These are phyloP conservation scores for Abrostola triplasia DNA, from an alignment of 2,888 invertebrate species.

Conservation along the genomic window DNA sequence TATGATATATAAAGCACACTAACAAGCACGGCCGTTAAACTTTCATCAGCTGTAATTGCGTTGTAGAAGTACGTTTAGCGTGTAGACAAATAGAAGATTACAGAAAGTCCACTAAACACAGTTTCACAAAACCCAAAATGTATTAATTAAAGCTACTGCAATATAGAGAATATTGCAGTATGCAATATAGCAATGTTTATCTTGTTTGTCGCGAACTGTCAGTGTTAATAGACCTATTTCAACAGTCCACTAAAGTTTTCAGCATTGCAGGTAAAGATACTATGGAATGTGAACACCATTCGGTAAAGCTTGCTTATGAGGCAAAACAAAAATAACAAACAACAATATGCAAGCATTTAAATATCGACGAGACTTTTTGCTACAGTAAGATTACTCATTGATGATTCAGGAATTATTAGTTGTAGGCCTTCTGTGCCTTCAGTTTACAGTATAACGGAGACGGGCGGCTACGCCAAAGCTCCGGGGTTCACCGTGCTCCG, in stretches of 20 bases:
- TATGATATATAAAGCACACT: background rate
- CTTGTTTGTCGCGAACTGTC: background rate
- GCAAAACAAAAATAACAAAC: no score
- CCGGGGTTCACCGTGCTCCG: conserved; percentile 67
- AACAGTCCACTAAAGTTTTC: background rate
- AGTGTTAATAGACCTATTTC: background rate
- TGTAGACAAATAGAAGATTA: conserved; percentile 6
- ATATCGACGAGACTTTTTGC: no score
- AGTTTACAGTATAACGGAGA: conserved; percentile 38
- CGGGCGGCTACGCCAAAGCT: conserved; percentile 59
- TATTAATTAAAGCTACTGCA: no score
- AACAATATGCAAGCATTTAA: no score
- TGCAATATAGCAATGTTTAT: background rate
- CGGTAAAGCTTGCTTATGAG: background rate
- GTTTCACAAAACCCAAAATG: background rate
- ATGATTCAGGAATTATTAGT: background rate
- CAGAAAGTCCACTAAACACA: conserved; percentile 24
- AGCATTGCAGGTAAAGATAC: background rate
- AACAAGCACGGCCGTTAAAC: conserved; percentile 56
- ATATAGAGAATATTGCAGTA: no score
- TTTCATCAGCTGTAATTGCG: conserved; percentile 63
- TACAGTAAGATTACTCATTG: background rate
- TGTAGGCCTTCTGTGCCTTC: conserved; percentile 27
- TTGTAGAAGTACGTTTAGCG: conserved; percentile 40
- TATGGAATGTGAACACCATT: background rate